Conservation (phyloP, 2,113 vertebrate species). For the Ifrita kowaldi region DNA sequence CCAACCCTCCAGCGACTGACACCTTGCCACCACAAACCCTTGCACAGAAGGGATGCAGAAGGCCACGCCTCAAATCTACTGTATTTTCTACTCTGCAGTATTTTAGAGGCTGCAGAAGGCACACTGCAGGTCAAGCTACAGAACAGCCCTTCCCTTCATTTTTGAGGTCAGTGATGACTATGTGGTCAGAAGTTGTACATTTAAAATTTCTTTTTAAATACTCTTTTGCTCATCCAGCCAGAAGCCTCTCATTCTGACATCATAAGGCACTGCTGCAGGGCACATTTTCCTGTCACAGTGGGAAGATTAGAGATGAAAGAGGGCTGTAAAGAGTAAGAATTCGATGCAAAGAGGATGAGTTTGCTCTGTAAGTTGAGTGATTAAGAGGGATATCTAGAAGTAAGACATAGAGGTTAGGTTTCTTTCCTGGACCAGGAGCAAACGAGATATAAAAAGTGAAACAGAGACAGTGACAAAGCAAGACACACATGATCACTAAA, state of each 20-base stretch:
- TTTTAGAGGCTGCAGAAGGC: background rate
- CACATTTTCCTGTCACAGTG: background rate
- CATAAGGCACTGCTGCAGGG: background rate
- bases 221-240: background rate
- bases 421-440: background rate
- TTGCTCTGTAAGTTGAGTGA: background rate
- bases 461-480: background rate
- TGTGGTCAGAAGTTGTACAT: background rate
- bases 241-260: conserved; percentile 28
- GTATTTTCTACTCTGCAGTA: background rate
- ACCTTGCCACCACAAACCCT: background rate
- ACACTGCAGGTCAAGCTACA: background rate
- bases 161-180: background rate
- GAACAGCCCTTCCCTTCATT: background rate
- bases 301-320: conserved; percentile 22
- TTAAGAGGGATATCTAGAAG: background rate
- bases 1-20: background rate
- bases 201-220: background rate
- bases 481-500: background rate
- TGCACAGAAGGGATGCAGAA: background rate
- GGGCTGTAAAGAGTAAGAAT: background rate
- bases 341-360: background rate
- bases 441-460: background rate
- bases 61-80: background rate
- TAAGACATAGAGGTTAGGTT: background rate